Conservation (phyloP, 2,888 invertebrate species). For the Eupithecia inturbata region DNA sequence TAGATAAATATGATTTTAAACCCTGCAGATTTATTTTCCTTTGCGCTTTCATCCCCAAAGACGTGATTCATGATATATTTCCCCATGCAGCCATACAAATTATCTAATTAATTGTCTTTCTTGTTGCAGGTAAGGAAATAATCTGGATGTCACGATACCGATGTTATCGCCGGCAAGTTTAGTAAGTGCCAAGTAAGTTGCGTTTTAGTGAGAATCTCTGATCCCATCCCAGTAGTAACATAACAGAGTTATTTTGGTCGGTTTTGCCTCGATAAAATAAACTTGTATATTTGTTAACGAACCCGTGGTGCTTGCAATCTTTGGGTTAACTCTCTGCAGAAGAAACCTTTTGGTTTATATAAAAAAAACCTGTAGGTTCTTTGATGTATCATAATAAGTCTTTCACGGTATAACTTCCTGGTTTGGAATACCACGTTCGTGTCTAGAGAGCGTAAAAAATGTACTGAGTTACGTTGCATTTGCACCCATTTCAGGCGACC, state of each 20-base stretch:
- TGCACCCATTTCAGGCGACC: not conserved
- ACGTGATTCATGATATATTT: not conserved
- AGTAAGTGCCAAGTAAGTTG: not conserved
- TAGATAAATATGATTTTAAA: not conserved
- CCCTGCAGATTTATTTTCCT: not conserved
- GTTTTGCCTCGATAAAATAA: not conserved
- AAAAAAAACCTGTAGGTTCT: too few relatives aligned
- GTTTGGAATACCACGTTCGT: not conserved
- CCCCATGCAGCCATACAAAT: constrained; percentile 8
- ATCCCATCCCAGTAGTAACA: not conserved
- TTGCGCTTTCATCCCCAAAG: not conserved
- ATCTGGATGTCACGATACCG: not conserved
- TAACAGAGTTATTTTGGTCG: not conserved
- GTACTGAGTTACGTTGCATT: not conserved
- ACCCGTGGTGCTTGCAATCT: not conserved
- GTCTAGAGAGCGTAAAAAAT: not conserved
- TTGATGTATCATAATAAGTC: too few relatives aligned
- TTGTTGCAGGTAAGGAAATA: constrained; percentile 53
- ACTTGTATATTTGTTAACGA: not conserved
- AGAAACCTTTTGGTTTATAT: not conserved
- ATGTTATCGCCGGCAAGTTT: not conserved
- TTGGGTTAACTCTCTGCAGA: not conserved
- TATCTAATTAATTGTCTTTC: constrained; percentile 28
- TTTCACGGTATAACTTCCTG: not conserved
- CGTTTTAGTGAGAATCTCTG: not conserved